Conservation (phyloP, 2,888 invertebrate genomes). For the Pherbina coryleti region DNA sequence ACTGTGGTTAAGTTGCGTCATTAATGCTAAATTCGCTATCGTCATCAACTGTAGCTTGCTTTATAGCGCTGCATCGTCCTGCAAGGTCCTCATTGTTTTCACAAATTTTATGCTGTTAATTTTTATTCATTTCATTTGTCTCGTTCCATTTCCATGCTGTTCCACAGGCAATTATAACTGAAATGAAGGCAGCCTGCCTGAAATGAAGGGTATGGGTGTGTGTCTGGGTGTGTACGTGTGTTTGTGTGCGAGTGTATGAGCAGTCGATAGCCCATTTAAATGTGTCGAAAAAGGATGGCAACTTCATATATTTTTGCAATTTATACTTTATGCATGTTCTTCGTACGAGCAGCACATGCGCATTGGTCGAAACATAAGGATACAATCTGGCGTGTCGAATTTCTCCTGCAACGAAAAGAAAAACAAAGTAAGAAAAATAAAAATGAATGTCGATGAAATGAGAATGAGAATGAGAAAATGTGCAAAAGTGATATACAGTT, state of each 20-base stretch:
- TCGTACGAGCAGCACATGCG: conserved; percentile 41
- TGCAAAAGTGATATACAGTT: conserved; percentile 25
- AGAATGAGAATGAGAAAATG: conserved; percentile 21
- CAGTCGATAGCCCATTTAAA: not conserved
- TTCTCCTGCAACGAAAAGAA: conserved; percentile 23
- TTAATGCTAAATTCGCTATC: conserved; percentile 9
- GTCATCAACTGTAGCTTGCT: not conserved
- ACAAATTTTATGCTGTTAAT: conserved; percentile 15
- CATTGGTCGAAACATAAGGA: conserved; percentile 31
- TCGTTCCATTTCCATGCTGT: conserved; percentile 53
- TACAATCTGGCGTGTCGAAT: conserved; percentile 4
- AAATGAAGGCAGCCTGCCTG: conserved; percentile 33
- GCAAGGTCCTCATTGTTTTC: conserved; percentile 20
- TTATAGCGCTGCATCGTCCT: not conserved
- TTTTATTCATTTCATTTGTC: conserved; percentile 16
- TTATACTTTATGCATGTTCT: conserved; percentile 22
- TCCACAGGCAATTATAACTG: conserved; percentile 48
- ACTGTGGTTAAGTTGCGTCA: conserved; percentile 14
- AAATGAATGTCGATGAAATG: conserved; percentile 1
- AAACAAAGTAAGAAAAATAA: not conserved
- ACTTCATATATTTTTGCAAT: not conserved
- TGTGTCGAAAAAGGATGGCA: not conserved
- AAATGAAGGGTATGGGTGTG: too few relatives aligned
- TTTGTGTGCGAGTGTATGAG: not conserved
- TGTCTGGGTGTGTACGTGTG: not conserved